These are phyloP conservation scores for Urocynchramus pylzowi DNA, from an alignment of 2,113 vertebrate genomes.

Conservation along the genomic window DNA sequence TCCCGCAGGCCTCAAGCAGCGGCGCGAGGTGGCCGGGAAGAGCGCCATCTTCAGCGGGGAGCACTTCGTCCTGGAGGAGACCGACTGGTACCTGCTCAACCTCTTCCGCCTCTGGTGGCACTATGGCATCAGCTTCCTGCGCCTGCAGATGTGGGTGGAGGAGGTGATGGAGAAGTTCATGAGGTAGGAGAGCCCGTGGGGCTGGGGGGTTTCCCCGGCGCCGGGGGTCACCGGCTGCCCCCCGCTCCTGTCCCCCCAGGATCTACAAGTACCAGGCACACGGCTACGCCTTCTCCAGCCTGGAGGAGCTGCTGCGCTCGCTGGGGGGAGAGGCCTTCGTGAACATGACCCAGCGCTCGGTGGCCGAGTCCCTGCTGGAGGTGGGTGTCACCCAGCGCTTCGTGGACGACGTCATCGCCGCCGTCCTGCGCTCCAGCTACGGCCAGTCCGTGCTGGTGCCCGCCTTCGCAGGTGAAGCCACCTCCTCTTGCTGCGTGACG, in stretches of 20 bases:
- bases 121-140: constrained; percentile 96
- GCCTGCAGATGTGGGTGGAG: constrained; percentile 99
- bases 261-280: constrained; percentile 98
- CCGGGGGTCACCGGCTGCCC: fast-evolving
- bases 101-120: constrained; percentile 97
- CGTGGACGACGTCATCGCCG: constrained; percentile 90
- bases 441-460: constrained; percentile 91
- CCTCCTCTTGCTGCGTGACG: fast-evolving
- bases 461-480: constrained; percentile 86
- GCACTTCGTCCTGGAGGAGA: constrained; percentile 91
- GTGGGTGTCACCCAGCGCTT: constrained; percentile 93
- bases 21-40: constrained; percentile 87
- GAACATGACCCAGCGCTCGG: constrained; percentile 91
- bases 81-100: constrained; percentile 96
- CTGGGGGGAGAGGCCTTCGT: constrained; percentile 89
- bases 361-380: constrained; percentile 90
- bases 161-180: constrained; percentile 99
- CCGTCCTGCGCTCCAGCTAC: constrained; percentile 90
- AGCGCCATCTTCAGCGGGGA: constrained; percentile 90
- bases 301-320: constrained; percentile 89
- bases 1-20: constrained; percentile 86
- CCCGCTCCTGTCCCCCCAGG: constrained; percentile 56
- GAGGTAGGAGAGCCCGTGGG: constrained; percentile 73
- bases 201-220: background rate
- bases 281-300: constrained; percentile 90